Conservation (phyloP, 2,113 vertebrate genomes). For the Pteropus alecto region DNA sequence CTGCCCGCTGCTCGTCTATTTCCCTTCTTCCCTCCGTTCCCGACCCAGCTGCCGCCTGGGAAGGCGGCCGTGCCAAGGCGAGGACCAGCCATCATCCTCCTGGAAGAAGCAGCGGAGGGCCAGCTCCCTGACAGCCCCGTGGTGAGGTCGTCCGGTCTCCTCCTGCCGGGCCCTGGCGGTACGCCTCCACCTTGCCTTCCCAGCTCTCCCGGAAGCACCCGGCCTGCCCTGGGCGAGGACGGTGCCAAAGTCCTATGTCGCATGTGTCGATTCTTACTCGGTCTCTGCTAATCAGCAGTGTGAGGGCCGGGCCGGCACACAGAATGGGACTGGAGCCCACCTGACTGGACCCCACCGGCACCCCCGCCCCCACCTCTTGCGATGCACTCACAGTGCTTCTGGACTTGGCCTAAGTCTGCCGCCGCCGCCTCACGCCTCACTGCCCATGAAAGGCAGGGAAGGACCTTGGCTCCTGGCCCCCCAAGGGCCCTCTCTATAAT, state of each 20-base stretch:
- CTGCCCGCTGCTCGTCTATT: neutral
- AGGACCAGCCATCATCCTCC: slow-evolving; percentile 37
- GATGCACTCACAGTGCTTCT: neutral
- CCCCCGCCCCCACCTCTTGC: neutral
- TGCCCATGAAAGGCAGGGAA: neutral
- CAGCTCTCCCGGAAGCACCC: slow-evolving; percentile 46
- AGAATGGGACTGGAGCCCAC: neutral
- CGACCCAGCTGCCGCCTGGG: neutral
- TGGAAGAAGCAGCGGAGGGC: neutral
- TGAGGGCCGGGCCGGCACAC: neutral
- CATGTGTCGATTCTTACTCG: accelerated
- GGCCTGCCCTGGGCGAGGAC: no score
- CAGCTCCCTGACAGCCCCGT: neutral
- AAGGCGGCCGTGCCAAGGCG: slow-evolving; percentile 56
- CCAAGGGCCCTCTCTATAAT: neutral
- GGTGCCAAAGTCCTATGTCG: neutral
- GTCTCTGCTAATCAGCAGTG: accelerated
- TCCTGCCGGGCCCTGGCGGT: slow-evolving; percentile 51
- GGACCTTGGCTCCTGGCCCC: neutral
- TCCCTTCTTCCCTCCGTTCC: neutral
- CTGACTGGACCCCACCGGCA: accelerated
- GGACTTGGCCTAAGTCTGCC: neutral
- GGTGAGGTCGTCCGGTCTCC: slow-evolving; percentile 69
- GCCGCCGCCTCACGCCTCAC: neutral
- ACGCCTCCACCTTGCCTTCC: slow-evolving; percentile 48